phyloP scores from a whole-genome alignment of 2,113 vertebrate genomes.

The Scalopus aquaticus region DNA sequence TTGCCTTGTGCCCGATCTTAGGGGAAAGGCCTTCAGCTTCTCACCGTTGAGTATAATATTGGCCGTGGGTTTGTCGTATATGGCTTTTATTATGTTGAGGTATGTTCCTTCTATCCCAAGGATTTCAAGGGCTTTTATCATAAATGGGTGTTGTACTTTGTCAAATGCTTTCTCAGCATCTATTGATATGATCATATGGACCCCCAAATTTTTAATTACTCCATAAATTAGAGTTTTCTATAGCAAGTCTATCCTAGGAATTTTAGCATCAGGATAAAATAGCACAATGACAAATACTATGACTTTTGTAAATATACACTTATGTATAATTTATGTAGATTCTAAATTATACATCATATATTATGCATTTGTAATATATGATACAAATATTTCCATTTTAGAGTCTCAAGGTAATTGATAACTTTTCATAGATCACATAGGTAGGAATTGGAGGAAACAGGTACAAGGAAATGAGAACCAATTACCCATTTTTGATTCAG shows the following conservation, averaged over 20 bases:
- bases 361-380: not conserved
- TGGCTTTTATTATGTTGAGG: no score
- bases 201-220: not conserved
- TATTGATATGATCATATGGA: no score
- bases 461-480: not conserved
- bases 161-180: no score
- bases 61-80: no score
- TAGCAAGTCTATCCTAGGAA: not conserved
- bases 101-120: no score
- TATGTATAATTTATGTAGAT: not conserved
- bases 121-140: no score
- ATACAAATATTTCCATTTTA: not conserved
- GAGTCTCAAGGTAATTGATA: not conserved
- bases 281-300: not conserved
- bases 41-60: no score
- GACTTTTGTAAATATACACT: not conserved
- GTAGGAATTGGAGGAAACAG: not conserved
- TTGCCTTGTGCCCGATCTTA: no score
- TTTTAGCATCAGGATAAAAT: not conserved
- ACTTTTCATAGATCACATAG: not conserved
- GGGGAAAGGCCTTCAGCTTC: no score
- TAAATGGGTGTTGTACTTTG: no score
- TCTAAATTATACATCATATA: not conserved
- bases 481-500: not conserved
- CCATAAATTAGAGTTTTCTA: not conserved